phyloP scores from a whole-genome alignment of 2,797 vertebrate genomes.

The Pipistrellus kuhlii region DNA sequence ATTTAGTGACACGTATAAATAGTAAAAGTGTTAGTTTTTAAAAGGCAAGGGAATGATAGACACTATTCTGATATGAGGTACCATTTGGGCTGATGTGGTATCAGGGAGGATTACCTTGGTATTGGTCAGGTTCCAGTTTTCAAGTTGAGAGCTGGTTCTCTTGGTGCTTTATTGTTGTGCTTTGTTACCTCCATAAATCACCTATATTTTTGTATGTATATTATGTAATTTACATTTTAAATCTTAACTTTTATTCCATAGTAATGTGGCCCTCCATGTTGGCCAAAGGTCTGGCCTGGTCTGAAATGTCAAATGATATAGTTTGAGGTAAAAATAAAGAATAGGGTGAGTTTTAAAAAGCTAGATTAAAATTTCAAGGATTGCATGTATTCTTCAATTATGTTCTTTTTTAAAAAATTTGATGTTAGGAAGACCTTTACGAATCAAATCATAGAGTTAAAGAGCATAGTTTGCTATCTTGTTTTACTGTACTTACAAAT shows the following conservation, averaged over 20 bases:
- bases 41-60: background rate
- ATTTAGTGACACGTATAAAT: background rate
- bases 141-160: background rate
- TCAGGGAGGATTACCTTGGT: background rate
- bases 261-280: background rate
- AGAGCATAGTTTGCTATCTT: background rate
- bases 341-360: background rate
- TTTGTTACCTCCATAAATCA: background rate
- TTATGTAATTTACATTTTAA: background rate
- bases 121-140: background rate
- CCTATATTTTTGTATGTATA: background rate
- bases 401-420: background rate
- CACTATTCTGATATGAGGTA: background rate
- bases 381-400: background rate
- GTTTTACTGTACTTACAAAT: slow-evolving; percentile 17
- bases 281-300: background rate
- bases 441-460: background rate
- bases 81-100: background rate
- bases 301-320: background rate
- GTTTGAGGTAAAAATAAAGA: background rate
- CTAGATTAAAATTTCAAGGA: background rate
- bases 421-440: background rate
- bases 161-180: background rate
- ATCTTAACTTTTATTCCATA: background rate
- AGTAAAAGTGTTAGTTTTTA: background rate